These are phyloP conservation scores for Neodontobutis hainanensis DNA, from an alignment of 2,113 vertebrate genomes.

Conservation along the genomic window DNA sequence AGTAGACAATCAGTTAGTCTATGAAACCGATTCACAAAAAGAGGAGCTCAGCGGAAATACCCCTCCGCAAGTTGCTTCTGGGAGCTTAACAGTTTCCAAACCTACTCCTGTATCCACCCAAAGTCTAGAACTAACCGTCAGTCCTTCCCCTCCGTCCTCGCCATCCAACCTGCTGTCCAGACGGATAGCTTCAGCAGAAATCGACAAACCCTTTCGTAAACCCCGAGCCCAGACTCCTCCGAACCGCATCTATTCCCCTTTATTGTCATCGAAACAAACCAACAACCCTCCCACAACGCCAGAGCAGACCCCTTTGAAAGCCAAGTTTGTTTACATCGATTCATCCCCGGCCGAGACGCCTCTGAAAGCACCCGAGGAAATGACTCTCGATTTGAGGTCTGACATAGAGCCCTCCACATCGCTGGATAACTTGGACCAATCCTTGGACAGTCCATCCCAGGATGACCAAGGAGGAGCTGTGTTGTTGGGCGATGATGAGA, in stretches of 20 bases:
- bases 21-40: not conserved
- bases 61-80: not conserved
- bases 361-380: constrained; percentile 15
- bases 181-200: constrained; percentile 46
- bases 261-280: constrained; percentile 16
- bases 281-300: constrained; percentile 39
- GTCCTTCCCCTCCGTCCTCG: constrained; percentile 43
- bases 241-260: constrained; percentile 30
- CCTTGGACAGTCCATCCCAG: not conserved
- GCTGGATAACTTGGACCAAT: constrained; percentile 35
- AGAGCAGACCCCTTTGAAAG: constrained; percentile 42
- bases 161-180: constrained; percentile 24
- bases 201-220: constrained; percentile 51
- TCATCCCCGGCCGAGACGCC: constrained; percentile 33
- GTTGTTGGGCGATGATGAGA: constrained; percentile 48
- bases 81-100: not conserved
- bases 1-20: constrained; percentile 8
- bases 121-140: constrained; percentile 3
- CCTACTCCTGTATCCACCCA: constrained; percentile 4
- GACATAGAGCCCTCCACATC: constrained; percentile 52
- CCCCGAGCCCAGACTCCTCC: constrained; percentile 32
- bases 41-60: not conserved
- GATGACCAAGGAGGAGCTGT: constrained; percentile 32
- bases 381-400: not conserved
- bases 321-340: constrained; percentile 41